Conservation (phyloP, 2,888 invertebrate species). For the Sialis lutaria region DNA sequence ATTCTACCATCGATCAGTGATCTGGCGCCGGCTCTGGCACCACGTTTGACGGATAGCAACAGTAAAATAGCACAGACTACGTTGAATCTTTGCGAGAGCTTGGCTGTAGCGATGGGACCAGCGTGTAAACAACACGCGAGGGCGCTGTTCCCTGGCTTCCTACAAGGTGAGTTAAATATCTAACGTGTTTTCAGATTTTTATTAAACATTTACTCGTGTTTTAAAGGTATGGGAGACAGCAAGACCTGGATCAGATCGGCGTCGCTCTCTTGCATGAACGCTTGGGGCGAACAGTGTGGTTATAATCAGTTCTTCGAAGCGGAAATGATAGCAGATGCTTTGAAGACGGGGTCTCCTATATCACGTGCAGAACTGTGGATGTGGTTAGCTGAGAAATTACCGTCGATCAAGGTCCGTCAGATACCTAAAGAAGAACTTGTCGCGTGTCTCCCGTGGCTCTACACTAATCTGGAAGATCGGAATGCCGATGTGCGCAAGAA, state of each 20-base stretch:
- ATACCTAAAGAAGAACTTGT: constrained; percentile 69
- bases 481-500: constrained; percentile 82
- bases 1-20: constrained; percentile 75
- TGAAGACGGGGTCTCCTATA: constrained; percentile 71
- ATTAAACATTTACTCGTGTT: background rate
- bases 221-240: constrained; percentile 42
- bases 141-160: constrained; percentile 68
- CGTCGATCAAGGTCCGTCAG: constrained; percentile 47
- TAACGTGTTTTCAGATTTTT: constrained; percentile 1
- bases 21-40: constrained; percentile 59
- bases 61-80: constrained; percentile 78
- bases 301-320: constrained; percentile 69
- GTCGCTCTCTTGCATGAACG: constrained; percentile 66
- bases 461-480: constrained; percentile 74
- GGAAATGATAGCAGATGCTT: constrained; percentile 76
- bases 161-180: constrained; percentile 52
- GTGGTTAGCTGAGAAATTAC: constrained; percentile 73
- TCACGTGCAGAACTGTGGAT: constrained; percentile 65
- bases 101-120: constrained; percentile 70
- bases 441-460: constrained; percentile 59
- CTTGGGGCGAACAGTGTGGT: constrained; percentile 70
- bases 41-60: constrained; percentile 75
- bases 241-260: constrained; percentile 67
- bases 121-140: constrained; percentile 64
- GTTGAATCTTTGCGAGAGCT: constrained; percentile 61